Percentiles rank a stretch among this genome's conserved stretches.
phyloP scores from a whole-genome alignment of 2,113 vertebrate genomes.

The Montifringilla adamsi region DNA sequence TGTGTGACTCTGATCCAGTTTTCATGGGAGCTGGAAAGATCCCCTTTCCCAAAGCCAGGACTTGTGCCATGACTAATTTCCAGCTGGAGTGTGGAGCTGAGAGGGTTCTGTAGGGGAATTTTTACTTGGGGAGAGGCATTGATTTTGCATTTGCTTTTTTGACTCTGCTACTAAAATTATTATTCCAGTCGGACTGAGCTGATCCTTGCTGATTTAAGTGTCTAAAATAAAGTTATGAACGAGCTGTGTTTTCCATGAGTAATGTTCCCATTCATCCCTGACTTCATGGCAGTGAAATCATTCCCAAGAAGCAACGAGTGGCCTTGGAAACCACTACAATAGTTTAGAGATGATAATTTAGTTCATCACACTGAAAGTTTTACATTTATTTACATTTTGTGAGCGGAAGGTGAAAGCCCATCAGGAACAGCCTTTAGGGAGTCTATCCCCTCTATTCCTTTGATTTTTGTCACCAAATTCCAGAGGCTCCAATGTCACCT shows the following conservation, averaged over 20 bases:
- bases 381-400: not conserved
- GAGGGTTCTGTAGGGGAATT: not conserved
- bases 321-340: not conserved
- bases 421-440: not conserved
- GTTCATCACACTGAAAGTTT: not conserved
- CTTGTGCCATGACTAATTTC: not conserved
- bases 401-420: not conserved
- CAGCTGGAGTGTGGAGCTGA: not conserved
- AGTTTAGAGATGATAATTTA: not conserved
- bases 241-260: constrained; percentile 41
- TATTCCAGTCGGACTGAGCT: not conserved
- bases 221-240: not conserved
- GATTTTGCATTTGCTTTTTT: not conserved
- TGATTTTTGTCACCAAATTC: not conserved
- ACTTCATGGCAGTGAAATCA: not conserved
- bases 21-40: not conserved
- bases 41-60: not conserved
- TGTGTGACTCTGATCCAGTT: not conserved
- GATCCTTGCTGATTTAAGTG: not conserved
- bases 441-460: not conserved
- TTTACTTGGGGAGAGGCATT: not conserved
- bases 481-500: not conserved
- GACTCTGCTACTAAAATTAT: constrained; percentile 5
- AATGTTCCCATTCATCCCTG: not conserved
- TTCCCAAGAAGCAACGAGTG: not conserved